Base-by-base conservation (phyloP, 35 echinoderm and acorn worm species). In the Ophiothrix spiculata region DNA sequence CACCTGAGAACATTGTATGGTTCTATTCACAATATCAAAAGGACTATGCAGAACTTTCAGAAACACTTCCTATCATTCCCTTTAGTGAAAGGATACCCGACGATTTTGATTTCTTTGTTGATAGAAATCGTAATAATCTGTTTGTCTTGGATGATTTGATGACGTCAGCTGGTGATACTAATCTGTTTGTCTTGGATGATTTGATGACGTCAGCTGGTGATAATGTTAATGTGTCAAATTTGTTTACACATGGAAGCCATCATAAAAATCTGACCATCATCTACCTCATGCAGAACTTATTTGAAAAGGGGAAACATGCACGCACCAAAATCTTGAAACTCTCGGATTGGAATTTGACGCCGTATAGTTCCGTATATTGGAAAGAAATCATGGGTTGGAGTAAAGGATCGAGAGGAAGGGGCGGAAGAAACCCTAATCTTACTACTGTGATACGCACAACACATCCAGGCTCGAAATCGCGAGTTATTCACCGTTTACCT, bases 171-270 rank as follows among this genome's bases (percentile, higher is more conserved):
- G 80, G 56, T 33, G 74, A 83, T 10, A 49, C 6, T 49, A 49
- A 49, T 19, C 19, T 49, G 42, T 10, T 49, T 19, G 19, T 49
- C 19, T 49, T 49, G 42, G 42, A 49, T 19, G 42, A 49, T 19
- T 49, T 49, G 42, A 49, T 49, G 42, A 39, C 40, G 56, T 79
- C n/a, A 64, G 56, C 36, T n/a, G 80, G 56, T 33, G 74, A 83
- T 10, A 49, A 86, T 80, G 36, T 34, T 21, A 82, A 39, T 56
- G 31, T 77, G 0, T 42, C 85, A 33, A 35, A 86, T 63, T 39
- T 93, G 4, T 93, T 93, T 79, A 93, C 80, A 0, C 83, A 88
- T 39, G 91, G 91, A 39, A 83, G 79, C 74, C 86, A 93, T 75
- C 91, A 93, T 38, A 63, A 82, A 28, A 93, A 88, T 78, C 64